A percentile compares a stretch with the other conserved stretches of the same genome.
phyloP scores from a whole-genome alignment of 2,797 vertebrate genomes.

The Capromys pilorides region DNA sequence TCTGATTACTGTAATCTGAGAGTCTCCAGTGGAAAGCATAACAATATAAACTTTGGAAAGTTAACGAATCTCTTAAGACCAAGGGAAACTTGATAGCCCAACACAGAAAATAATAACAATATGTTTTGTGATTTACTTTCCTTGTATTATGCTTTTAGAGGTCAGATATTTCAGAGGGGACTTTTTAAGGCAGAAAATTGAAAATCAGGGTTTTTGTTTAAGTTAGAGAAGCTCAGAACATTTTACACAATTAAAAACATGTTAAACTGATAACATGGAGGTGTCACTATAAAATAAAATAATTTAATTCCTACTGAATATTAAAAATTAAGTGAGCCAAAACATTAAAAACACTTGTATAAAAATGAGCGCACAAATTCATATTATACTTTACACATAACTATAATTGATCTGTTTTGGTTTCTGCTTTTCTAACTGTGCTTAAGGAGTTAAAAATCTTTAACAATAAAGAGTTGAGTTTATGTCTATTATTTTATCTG shows the following conservation, averaged over 20 bases:
- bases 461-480: neutral
- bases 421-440: neutral
- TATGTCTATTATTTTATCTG: neutral
- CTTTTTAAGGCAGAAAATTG: slow-evolving; percentile 51
- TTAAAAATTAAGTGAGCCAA: slow-evolving; percentile 40
- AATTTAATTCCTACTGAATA: neutral
- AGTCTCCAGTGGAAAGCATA: slow-evolving; percentile 45
- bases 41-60: slow-evolving; percentile 51
- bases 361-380: neutral
- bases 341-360: neutral
- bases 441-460: neutral
- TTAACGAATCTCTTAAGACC: slow-evolving; percentile 67
- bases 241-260: slow-evolving; percentile 20
- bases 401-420: slow-evolving; percentile 26
- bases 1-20: slow-evolving; percentile 63
- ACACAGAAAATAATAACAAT: slow-evolving; percentile 63
- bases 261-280: neutral
- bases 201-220: slow-evolving; percentile 5
- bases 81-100: slow-evolving; percentile 54
- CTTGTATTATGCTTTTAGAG: slow-evolving; percentile 46
- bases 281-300: neutral
- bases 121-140: slow-evolving; percentile 53
- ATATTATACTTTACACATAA: neutral
- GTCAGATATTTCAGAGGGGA: slow-evolving; percentile 60
- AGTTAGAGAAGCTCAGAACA: neutral